Base-by-base conservation (phyloP, 2,113 vertebrate species). In the Emydura subglobosa region DNA sequence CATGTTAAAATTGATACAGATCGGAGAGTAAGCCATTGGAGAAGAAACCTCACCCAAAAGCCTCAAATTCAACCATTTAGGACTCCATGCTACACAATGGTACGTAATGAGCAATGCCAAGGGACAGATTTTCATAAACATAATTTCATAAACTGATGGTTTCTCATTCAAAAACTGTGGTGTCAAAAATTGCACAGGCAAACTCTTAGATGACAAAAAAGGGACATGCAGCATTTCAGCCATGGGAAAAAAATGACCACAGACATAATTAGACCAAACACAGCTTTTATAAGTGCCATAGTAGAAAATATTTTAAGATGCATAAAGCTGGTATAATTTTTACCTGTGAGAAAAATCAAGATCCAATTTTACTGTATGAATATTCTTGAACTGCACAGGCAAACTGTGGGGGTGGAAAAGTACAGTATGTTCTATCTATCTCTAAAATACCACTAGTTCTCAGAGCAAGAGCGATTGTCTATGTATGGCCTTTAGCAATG, bases 401-500 rank as follows among this genome's bases (percentile, higher is more conserved):
- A 90, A 90, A 91, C 27, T 39, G 47, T 21, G 68, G 82, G 14
- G 86, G 92, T 74, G 42, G 49, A 78, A 81, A 88, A 91, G 87
- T 74, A 47, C 0, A 1, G 27, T 29, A 79, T 86, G 82, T 82
- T 88, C 89, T 59, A 81, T 88, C 89, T 59, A 81, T 61, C 50
- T 42, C 34, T 79, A 29, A 49, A 55, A 55, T 55, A 88, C 82
- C 50, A 49, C 2, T 42, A 82, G 61, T 61, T 72, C 82, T 93
- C 89, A 79, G 19, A 91, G 31, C 59, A 85, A 95, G 51, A 92
- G 82, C 53, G 91, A 74, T 27, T 83, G 81, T 89, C 93, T 59
- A 42, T 12, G 21, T 59, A 27, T 47, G 84, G 65, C 83, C 89
- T 65, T n/a, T 83, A 92, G 74, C 51, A 17, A 14, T 53, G 51